phyloP scores from a whole-genome alignment of 2,797 vertebrate species.

The Garrulus glandarius region DNA sequence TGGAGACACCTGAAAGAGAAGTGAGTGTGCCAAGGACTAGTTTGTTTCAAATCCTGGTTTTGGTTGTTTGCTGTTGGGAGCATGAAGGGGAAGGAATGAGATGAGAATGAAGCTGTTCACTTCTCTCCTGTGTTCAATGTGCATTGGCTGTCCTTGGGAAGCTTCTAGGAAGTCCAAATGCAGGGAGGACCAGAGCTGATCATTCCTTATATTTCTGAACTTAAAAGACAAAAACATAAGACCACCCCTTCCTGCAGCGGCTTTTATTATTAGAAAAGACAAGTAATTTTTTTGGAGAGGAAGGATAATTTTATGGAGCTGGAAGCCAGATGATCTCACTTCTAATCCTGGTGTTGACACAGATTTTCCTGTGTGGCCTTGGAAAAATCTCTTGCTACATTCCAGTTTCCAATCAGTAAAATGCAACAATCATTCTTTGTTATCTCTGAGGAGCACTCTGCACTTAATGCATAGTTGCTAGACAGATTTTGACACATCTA shows the following conservation, averaged over 20 bases:
- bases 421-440: background rate
- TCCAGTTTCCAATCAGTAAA: background rate
- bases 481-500: background rate
- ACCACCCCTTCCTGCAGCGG: constrained; percentile 6
- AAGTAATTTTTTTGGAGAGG: background rate
- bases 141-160: background rate
- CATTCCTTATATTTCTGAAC: background rate
- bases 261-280: constrained; percentile 49
- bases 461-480: background rate
- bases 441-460: background rate
- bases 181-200: background rate
- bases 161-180: background rate
- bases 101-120: background rate
- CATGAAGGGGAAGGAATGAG: background rate
- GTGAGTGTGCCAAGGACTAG: background rate
- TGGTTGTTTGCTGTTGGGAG: background rate
- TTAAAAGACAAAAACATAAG: constrained; percentile 12
- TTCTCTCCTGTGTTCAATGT: background rate
- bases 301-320: constrained; percentile 42
- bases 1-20: background rate
- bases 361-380: background rate
- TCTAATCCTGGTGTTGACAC: constrained; percentile 34
- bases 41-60: background rate
- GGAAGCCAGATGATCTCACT: constrained; percentile 45
- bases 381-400: background rate